Evolutionary conservation across 2,113 vertebrate species (phyloP).

Genomic region (Petromus typicus): DNA sequence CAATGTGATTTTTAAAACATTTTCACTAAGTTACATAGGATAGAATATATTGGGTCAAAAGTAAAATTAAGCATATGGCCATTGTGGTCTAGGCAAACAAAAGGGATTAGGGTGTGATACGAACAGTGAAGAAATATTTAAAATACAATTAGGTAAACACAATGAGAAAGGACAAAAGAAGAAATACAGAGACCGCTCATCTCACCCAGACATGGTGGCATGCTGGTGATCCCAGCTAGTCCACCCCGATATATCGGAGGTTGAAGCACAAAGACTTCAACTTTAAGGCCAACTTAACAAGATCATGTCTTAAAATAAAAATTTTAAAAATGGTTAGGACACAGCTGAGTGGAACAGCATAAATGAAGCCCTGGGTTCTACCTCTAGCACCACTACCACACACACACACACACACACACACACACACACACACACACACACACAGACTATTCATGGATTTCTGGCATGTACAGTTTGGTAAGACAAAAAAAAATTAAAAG

Average conservation of each 20-base stretch:
- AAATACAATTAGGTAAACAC: background rate
- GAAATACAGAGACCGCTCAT: background rate
- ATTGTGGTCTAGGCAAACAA: background rate
- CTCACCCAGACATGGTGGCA: background rate
- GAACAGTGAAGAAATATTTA: background rate
- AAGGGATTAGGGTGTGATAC: background rate
- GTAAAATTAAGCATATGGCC: background rate
- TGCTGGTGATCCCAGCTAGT: too few relatives aligned
- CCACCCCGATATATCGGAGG: too few relatives aligned
- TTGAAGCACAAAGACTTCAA: too few relatives aligned
- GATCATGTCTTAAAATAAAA: too few relatives aligned
- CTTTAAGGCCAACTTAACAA: too few relatives aligned
- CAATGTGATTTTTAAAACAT: conserved; percentile 41
- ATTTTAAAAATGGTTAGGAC: too few relatives aligned
- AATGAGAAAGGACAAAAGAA: background rate
- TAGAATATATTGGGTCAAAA: background rate
- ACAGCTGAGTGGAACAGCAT: too few relatives aligned
- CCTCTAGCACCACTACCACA: too few relatives aligned
- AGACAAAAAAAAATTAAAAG: background rate
- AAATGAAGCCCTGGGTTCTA: too few relatives aligned
- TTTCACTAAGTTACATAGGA: background rate
- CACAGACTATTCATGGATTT: background rate
- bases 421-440: too few relatives aligned
- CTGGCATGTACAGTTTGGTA: background rate
- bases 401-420: too few relatives aligned